A percentile compares a stretch with the other conserved stretches of the same genome.
Evolutionary conservation across 2,797 vertebrate genomes (phyloP).

Genomic region (Squalus acanthias): DNA sequence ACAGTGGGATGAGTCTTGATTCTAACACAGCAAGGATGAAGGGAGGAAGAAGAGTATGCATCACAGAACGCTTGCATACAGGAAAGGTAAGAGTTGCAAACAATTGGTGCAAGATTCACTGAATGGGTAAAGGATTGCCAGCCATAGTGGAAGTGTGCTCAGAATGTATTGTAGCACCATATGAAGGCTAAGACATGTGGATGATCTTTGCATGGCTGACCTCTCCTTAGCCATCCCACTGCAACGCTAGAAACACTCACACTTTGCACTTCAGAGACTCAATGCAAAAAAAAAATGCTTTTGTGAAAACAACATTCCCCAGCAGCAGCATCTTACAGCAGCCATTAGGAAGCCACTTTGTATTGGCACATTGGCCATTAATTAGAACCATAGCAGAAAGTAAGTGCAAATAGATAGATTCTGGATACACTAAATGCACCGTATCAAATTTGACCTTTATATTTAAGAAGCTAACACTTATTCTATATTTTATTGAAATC

Average conservation of each 20-base stretch:
- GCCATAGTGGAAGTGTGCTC: background rate
- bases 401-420: background rate
- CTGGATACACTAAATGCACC: background rate
- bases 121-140: background rate
- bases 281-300: background rate
- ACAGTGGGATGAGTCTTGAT: background rate
- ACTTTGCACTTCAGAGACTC: background rate
- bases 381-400: background rate
- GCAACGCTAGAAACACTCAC: background rate
- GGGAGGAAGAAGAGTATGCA: background rate
- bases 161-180: background rate
- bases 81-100: background rate
- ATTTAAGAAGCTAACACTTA: background rate
- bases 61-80: background rate
- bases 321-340: background rate
- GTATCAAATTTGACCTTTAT: background rate
- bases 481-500: background rate
- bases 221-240: background rate
- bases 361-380: background rate
- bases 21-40: background rate
- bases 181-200: background rate
- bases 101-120: background rate
- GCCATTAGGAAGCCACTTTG: background rate
- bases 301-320: background rate
- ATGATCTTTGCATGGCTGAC: background rate